Conservation (phyloP, 2,888 invertebrate genomes). For the Ellobium chinense region DNA sequence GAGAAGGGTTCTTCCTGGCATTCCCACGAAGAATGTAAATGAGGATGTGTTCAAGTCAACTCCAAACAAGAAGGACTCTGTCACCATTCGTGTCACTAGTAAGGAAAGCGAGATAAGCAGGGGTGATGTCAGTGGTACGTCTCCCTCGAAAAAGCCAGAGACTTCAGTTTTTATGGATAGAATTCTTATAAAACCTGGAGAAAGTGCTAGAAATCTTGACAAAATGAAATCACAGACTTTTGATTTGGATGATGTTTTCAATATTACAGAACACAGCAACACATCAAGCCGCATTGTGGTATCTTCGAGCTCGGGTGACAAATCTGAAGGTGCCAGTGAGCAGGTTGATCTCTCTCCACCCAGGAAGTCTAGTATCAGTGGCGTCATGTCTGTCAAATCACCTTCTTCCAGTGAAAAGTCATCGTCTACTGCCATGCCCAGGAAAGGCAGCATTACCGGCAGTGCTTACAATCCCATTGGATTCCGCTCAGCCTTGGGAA, state of each 20-base stretch:
- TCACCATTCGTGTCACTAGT: no score
- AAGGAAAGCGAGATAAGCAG: not conserved
- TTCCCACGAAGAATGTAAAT: no score
- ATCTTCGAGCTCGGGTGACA: no score
- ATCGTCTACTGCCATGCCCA: not conserved
- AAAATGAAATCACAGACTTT: not conserved
- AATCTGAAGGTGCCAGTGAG: not conserved
- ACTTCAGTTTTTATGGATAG: not conserved
- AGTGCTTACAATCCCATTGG: conserved; percentile 51
- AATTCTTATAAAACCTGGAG: not conserved
- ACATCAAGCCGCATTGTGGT: no score
- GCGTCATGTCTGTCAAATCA: conserved; percentile 27
- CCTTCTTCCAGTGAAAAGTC: conserved; percentile 18
- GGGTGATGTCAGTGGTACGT: not conserved
- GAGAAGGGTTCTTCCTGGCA: not conserved
- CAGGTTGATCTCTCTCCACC: not conserved
- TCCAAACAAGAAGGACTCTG: no score
- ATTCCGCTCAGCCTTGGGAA: conserved; percentile 34
- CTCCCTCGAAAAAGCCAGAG: not conserved
- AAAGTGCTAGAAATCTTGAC: not conserved
- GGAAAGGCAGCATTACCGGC: conserved; percentile 48
- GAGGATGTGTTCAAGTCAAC: no score
- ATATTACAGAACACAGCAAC: no score
- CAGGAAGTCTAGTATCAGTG: conserved; percentile 39
- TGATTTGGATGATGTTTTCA: conserved; percentile 25